Conservation (phyloP, 2,113 vertebrate species). For the Megaleporinus macrocephalus region DNA sequence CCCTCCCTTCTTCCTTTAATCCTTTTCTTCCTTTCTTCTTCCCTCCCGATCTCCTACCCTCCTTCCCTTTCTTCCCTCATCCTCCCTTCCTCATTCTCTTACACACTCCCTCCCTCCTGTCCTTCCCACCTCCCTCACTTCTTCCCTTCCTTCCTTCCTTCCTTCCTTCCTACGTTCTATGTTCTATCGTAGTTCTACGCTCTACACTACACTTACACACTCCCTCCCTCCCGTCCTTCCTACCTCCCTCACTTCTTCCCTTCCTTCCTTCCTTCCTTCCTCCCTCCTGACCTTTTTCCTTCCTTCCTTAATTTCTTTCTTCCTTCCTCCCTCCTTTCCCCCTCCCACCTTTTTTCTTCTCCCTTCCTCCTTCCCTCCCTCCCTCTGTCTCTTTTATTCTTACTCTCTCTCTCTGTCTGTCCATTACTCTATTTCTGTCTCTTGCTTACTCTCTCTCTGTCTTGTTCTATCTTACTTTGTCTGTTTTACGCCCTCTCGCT, state of each 20-base stretch:
- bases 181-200: too few species aligned
- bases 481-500: too few species aligned
- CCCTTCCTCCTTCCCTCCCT: neutral
- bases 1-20: too few species aligned
- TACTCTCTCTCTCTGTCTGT: neutral
- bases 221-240: too few species aligned
- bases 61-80: neutral
- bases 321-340: neutral
- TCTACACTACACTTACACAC: too few species aligned
- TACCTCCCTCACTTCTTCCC: too few species aligned
- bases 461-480: neutral
- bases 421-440: too few species aligned
- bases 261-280: too few species aligned
- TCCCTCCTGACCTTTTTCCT: too few species aligned
- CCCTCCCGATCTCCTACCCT: neutral
- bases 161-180: neutral
- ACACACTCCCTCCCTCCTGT: too few species aligned
- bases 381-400: neutral
- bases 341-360: neutral
- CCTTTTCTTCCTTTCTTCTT: neutral
- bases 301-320: neutral
- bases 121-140: neutral
- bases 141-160: neutral
- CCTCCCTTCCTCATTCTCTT: neutral
- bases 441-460: neutral